Evolutionary conservation across 1,140 invertebrate species (phyloP), one percentile per base, ranked within the genome.

Genomic region (Archivesica marissinica): DNA sequence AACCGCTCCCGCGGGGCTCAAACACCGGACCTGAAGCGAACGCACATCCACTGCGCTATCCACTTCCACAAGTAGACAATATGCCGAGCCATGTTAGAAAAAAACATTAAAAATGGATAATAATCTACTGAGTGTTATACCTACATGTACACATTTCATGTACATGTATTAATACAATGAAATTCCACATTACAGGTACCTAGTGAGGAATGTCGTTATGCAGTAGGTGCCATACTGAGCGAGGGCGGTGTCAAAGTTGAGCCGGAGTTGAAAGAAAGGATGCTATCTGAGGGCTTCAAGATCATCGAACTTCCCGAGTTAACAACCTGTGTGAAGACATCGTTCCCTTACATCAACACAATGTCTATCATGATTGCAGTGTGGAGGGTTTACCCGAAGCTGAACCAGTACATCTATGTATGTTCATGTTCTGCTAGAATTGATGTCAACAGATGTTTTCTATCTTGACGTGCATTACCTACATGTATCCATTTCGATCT

Each of bases 281-380:
- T 91, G 64, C 88, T 56, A 82, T 89, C 84, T 30, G 86, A 94
- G 56, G 93, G 93, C 20, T 95, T 89, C 79, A 92, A 93, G 79
- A 89, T 94, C 41, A 79, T 90, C 9, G 89, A 89, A 33, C 92
- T 95, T 23, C 94, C 94, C 41, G 85, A 86, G 68, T 93, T 94
- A 25, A 52, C 59, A 6, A 88, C 94, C 89, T 94, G 90, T 61
- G 94, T 95, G 7, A 92, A 90, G 61, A 91, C 92, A 23, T 87
- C 85, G 30, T 95, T 95, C 86, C 94, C 94, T n/a, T 94, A 92
- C 86, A 91, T 90, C 35, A 93, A 91, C 50, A 92, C 92, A 13
- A 61, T 95, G 2, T 95, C 94, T 25, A 93, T 95, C 35, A 88
- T 94, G 52, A 92, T 95, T 70, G 94, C 93, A 28, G 87, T 94